Conservation (phyloP, 2,888 invertebrate species). For the Vanessa cardui region DNA sequence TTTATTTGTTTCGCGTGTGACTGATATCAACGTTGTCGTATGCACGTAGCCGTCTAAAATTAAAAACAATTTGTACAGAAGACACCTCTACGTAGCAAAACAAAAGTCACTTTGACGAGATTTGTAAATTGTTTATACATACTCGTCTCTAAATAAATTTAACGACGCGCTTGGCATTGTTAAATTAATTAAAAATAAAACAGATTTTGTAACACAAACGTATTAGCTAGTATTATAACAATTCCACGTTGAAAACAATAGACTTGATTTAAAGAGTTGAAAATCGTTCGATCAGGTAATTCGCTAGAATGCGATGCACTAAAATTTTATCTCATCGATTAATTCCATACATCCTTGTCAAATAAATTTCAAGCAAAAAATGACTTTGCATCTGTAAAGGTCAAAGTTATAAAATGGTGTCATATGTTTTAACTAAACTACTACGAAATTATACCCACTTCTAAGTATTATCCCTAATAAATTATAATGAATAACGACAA, state of each 20-base stretch:
- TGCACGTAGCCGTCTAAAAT: slow-evolving; percentile 1
- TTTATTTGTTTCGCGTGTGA: neutral
- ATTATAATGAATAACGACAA: neutral
- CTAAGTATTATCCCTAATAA: neutral
- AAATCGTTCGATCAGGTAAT: too few relatives aligned
- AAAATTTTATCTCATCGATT: too few relatives aligned
- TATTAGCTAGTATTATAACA: too few relatives aligned
- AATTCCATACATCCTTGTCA: too few relatives aligned
- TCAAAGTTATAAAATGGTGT: neutral
- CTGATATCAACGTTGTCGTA: neutral
- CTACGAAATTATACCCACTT: neutral
- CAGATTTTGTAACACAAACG: neutral
- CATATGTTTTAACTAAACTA: neutral
- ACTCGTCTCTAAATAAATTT: slow-evolving; percentile 16
- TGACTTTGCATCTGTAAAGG: neutral
- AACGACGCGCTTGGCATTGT: slow-evolving; percentile 6
- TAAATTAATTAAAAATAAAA: slow-evolving; percentile 3
- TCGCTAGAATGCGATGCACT: neutral
- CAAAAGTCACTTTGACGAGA: slow-evolving; percentile 9
- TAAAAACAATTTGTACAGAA: slow-evolving; percentile 4
- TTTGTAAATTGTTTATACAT: slow-evolving; percentile 15
- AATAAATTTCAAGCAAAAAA: neutral
- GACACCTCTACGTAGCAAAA: slow-evolving; percentile 7
- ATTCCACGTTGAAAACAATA: too few relatives aligned
- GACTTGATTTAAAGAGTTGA: too few relatives aligned